Conservation (phyloP, 2,888 invertebrate species). For the Nysson spinosus region DNA sequence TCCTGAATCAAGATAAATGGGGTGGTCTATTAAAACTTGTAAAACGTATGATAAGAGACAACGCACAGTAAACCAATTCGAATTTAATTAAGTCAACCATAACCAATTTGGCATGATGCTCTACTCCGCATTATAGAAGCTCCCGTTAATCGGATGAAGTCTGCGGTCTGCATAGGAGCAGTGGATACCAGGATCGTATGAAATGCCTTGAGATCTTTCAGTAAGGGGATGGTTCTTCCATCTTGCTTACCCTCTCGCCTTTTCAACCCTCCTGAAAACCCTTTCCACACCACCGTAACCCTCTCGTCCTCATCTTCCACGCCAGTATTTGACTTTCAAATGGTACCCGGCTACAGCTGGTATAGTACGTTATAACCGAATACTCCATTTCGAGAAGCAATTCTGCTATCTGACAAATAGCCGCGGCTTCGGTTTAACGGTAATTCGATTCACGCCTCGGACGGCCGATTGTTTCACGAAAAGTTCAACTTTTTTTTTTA, state of each 20-base stretch:
- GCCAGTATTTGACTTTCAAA: constrained; percentile 68
- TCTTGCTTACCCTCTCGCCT: constrained; percentile 15
- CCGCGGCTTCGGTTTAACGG: constrained; percentile 55
- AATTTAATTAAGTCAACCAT: constrained; percentile 56
- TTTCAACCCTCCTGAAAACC: neutral
- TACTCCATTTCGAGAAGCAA: constrained; percentile 67
- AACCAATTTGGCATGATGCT: constrained; percentile 61
- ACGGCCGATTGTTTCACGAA: constrained; percentile 42
- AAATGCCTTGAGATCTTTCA: constrained; percentile 67
- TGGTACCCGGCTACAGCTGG: constrained; percentile 46
- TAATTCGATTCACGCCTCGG: constrained; percentile 50
- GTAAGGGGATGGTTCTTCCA: constrained; percentile 11
- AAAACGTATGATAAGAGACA: constrained; percentile 6
- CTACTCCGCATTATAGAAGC: constrained; percentile 52
- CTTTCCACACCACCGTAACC: neutral
- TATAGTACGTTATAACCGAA: constrained; percentile 60
- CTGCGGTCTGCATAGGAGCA: constrained; percentile 52
- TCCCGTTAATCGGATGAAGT: constrained; percentile 67
- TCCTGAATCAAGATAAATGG: no score
- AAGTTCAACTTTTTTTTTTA: no score
- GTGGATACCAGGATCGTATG: constrained; percentile 58
- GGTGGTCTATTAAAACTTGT: neutral
- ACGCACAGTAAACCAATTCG: constrained; percentile 32
- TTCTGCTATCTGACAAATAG: constrained; percentile 60
- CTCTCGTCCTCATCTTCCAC: constrained; percentile 27